Percentiles rank a stretch among this genome's conserved stretches.
These are phyloP conservation scores for Pholis gunnellus DNA, from an alignment of 2,113 vertebrate species.

Conservation along the genomic window DNA sequence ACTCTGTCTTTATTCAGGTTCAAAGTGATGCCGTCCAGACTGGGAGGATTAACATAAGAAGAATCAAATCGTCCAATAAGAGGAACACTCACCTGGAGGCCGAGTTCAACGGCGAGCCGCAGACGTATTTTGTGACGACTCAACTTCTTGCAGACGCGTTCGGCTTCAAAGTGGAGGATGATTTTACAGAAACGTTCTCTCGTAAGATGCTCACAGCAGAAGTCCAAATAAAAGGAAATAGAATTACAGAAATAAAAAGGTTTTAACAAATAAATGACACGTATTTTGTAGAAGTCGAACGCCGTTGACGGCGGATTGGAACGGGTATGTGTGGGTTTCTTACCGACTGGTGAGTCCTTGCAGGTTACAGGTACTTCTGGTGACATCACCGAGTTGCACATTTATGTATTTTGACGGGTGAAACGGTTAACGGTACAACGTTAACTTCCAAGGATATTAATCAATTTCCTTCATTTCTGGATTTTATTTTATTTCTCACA, in stretches of 20 bases:
- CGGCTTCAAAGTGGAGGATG: not conserved
- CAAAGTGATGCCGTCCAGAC: not conserved
- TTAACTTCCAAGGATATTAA: too few species aligned
- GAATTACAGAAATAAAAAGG: not conserved
- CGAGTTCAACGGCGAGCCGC: accelerated
- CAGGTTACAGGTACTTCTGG: too few species aligned
- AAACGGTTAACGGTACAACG: too few species aligned
- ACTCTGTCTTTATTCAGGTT: not conserved
- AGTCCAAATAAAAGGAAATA: not conserved
- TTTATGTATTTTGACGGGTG: too few species aligned
- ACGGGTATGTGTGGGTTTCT: too few species aligned
- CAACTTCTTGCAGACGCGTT: not conserved
- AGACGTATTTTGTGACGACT: accelerated
- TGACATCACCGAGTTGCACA: too few species aligned
- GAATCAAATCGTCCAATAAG: not conserved
- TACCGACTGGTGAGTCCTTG: too few species aligned
- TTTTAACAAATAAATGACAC: not conserved
- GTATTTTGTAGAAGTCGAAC: too few species aligned
- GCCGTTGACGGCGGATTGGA: too few species aligned
- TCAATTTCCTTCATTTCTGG: too few species aligned
- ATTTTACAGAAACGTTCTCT: accelerated
- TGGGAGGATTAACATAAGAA: not conserved
- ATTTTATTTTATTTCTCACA: too few species aligned
- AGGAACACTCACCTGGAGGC: not conserved
- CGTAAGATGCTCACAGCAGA: not conserved